Percentiles rank a stretch among this genome's conserved stretches.
These are phyloP conservation scores for Polydesmus complanatus DNA, from an alignment of 2,888 invertebrate species.

Conservation along the genomic window DNA sequence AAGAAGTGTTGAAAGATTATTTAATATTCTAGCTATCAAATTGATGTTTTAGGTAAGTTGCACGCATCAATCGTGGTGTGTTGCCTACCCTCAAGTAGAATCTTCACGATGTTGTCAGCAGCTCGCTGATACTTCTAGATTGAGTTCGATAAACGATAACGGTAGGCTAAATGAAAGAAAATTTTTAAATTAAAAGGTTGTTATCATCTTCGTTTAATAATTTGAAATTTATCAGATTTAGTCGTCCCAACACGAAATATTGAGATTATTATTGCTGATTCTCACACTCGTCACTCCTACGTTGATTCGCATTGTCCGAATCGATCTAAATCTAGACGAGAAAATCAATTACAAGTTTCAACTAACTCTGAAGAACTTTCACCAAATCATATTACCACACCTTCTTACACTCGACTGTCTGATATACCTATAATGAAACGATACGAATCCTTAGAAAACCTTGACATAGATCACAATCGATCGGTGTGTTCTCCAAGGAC, in stretches of 20 bases:
- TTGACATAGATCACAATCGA: conserved; percentile 12
- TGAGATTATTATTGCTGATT: conserved; percentile 8
- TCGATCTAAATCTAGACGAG: neutral
- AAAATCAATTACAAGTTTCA: neutral
- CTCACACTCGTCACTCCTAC: neutral
- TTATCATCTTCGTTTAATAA: too few relatives aligned
- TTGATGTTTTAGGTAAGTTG: neutral
- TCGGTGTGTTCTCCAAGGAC: conserved; percentile 3
- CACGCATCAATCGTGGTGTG: neutral
- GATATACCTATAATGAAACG: conserved; percentile 16
- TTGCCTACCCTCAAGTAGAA: neutral
- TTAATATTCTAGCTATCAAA: too few relatives aligned
- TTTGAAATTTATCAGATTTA: neutral
- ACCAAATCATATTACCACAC: neutral
- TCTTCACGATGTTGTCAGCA: neutral
- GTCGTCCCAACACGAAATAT: neutral
- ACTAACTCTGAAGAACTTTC: neutral
- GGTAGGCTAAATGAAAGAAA: too few relatives aligned
- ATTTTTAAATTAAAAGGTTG: too few relatives aligned
- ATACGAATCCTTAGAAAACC: conserved; percentile 17
- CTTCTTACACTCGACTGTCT: conserved; percentile 12
- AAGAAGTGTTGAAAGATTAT: conserved; percentile 19
- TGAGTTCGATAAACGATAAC: neutral
- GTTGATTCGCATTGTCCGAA: neutral
- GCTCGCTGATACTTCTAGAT: neutral